Base-by-base conservation (phyloP, 2,888 invertebrate species). In the Ichneumoninae sp. region DNA sequence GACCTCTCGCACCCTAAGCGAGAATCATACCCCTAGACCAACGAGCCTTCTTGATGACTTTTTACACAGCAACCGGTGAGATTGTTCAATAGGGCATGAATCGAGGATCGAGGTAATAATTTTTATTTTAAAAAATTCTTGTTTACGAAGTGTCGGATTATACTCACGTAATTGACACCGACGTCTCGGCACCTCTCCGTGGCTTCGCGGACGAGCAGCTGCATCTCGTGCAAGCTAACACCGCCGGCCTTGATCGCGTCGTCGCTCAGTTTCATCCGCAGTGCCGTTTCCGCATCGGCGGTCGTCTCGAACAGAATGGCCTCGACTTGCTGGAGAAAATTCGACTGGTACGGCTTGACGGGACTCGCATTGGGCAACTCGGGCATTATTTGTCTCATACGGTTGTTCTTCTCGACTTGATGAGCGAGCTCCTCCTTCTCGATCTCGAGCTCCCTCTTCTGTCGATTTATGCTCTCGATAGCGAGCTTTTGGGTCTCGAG, bases 1-100 rank as follows among this genome's bases (percentile, higher is more conserved):
- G 94, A 94, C 94, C 94, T 94, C 94, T 94, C 94, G 94, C 94
- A 94, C 94, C 94, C 94, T 94, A 94, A 94, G 94, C 94, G 94
- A 94, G 94, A 94, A 94, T 94, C 94, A 94, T 94, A 94, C 94
- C 94, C 94, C 94, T 94, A 94, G 94, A 94, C 86, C 87, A 87
- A 87, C 88, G 86, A 88, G 87, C 87, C 40, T 10, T 40, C 8
- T 40, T 40, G 1, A 40, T 10, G 8, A 10, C 3, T 40, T 10
- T 40, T 40, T 40, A 10, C 40, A 10, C 8, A 10, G 40, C 40
- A 40, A 40, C 40, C 40, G 40, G 8, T 0, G 7, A 40, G 40
- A 40, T 40, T 40, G 40, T 33, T 33, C 33, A 33, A 33, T 40
- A 40, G 8, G 7, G n/a, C 52, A 19, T 10, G 10, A 22, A 54